Evolutionary conservation across 1,140 invertebrate genomes (phyloP).

Genomic region (Megathymus violae): DNA sequence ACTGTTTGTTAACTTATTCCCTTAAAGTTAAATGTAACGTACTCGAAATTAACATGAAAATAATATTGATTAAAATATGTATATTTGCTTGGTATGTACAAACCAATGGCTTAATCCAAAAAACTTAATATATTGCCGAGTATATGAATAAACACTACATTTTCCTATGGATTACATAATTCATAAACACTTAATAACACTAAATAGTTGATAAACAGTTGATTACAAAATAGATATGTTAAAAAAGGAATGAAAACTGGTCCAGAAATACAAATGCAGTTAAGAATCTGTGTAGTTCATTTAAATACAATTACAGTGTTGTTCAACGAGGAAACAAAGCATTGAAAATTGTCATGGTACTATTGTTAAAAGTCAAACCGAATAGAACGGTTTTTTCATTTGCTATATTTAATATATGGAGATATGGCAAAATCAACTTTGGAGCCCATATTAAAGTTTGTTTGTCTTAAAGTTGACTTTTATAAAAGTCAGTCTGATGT

Average conservation of each 20-base stretch:
- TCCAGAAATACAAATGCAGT: conserved; percentile 13
- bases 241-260: conserved; percentile 20
- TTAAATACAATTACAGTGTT: no score
- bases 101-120: not conserved
- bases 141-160: conserved; percentile 14
- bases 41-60: not conserved
- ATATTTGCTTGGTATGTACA: not conserved
- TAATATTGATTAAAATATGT: not conserved
- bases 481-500: no score
- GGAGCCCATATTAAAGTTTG: no score
- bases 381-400: no score
- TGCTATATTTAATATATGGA: no score
- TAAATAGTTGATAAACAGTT: not conserved
- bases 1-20: conserved; percentile 12
- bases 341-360: no score
- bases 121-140: not conserved
- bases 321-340: no score
- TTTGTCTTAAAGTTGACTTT: no score
- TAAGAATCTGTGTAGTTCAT: no score
- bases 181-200: not conserved
- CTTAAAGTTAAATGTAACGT: conserved; percentile 6
- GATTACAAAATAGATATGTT: not conserved
- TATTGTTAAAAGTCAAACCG: no score
- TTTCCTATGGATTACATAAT: not conserved
- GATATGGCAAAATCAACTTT: no score